Conservation (phyloP, 2,888 invertebrate species). For the Mythimna albipuncta region DNA sequence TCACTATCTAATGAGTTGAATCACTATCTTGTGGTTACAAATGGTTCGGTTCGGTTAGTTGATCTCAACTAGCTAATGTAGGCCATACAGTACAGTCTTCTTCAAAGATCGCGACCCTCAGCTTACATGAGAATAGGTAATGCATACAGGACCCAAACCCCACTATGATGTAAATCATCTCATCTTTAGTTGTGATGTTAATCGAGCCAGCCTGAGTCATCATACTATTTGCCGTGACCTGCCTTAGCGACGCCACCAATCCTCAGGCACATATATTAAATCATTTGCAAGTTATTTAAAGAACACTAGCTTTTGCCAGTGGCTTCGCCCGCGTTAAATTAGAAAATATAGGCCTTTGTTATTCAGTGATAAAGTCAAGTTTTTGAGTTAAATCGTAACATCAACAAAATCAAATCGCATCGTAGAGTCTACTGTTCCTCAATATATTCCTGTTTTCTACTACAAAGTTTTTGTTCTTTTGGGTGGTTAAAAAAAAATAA, state of each 20-base stretch:
- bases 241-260: conserved; percentile 1
- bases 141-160: background rate
- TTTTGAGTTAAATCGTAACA: too few species aligned
- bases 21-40: too few species aligned
- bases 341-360: too few species aligned
- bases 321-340: background rate
- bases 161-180: conserved; percentile 21
- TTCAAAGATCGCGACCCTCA: background rate
- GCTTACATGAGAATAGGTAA: background rate
- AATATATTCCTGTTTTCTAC: too few species aligned
- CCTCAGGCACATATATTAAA: conserved; percentile 10
- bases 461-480: too few species aligned
- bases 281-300: background rate
- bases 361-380: too few species aligned
- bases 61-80: too few species aligned
- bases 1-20: too few species aligned
- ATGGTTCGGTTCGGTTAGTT: too few species aligned
- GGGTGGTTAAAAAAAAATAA: too few species aligned
- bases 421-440: too few species aligned
- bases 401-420: too few species aligned
- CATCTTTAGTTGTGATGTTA: conserved; percentile 23
- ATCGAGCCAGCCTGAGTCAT: conserved; percentile 12
- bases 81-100: background rate
- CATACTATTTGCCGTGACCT: conserved; percentile 25
- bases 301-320: conserved; percentile 6